phyloP scores from a whole-genome alignment of 2,113 vertebrate species.

The Sapajus apella region DNA sequence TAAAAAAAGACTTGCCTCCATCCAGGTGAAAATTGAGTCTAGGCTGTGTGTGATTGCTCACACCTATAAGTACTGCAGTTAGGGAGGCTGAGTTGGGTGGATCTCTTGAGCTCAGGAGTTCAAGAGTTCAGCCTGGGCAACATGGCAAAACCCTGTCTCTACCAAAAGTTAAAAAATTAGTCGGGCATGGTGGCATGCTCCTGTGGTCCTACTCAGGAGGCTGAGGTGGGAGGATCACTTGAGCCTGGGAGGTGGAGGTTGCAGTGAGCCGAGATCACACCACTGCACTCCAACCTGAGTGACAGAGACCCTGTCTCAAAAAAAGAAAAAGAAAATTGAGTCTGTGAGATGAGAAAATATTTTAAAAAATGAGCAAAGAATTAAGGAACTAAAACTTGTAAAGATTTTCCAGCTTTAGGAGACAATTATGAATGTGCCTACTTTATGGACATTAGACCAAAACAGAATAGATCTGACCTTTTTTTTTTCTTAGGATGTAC shows the following conservation, averaged over 20 bases:
- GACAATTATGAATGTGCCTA: not conserved
- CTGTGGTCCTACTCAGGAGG: not conserved
- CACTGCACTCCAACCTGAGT: not conserved
- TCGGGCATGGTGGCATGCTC: no score
- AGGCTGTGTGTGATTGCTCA: no score
- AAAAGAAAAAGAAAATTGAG: not conserved
- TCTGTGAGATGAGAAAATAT: not conserved
- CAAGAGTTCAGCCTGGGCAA: no score
- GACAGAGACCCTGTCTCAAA: no score
- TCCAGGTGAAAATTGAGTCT: no score
- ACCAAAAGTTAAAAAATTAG: no score
- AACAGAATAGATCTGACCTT: not conserved
- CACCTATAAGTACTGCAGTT: no score
- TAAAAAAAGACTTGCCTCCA: no score
- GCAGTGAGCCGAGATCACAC: not conserved
- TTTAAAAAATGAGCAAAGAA: not conserved
- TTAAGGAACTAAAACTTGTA: not conserved
- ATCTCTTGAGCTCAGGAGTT: no score
- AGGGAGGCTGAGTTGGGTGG: no score
- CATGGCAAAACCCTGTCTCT: no score
- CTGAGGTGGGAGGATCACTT: not conserved
- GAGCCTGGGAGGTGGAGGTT: not conserved
- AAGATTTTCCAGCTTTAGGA: not conserved
- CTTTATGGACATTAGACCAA: not conserved
- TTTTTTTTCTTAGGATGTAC: not conserved